Evolutionary conservation across 2,113 vertebrate species (phyloP), one percentile per base, ranked within the genome.

Genomic region (Bos javanicus): DNA sequence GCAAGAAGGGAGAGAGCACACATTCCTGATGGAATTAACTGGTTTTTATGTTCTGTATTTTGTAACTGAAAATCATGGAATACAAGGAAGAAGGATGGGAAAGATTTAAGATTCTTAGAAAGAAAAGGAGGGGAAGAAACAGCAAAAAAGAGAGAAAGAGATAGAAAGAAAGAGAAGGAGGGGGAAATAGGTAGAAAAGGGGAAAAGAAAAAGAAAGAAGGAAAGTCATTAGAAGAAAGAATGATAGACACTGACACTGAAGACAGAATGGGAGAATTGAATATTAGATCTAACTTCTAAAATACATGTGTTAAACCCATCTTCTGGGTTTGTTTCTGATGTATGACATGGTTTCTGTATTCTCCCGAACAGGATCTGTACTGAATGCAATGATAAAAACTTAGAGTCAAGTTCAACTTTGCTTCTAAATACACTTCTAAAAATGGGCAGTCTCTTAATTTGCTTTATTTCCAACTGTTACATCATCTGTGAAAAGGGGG

Each of bases 401-500:
- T 3, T 48, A n/a, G 0, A 2, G 28, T 48, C n/a, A n/a, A 50
- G 36, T 52, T 81, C 64, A n/a, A 33, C 9, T 36, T 59, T 81
- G 33, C 23, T 88, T 7, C 16, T 87, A 25, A 74, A 15, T 13
- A 78, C 10, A 14, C 2, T 8, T 21, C 9, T 71, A 28, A 36
- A 94, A 48, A 50, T 48, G 6, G 10, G 28, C 36, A 28, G 7
- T 10, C 3, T 11, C 33, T 33, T 86, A 43, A 46, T 52, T 46
- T 67, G 7, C 3, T 30, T 74, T 21, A 11, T 28, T 80, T 87
- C 28, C 14, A 71, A 2, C 36, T 81, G 46, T 26, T 19, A 6
- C 0, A 0, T 78, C 19, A 4, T 10, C 64, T n/a, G 2, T 39
- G 15, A 15, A 43, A 30, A 0, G 5, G 8, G 0, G 2, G 6